These are phyloP conservation scores for Crematogaster levior DNA, from an alignment of 2,888 invertebrate species.

Conservation along the genomic window DNA sequence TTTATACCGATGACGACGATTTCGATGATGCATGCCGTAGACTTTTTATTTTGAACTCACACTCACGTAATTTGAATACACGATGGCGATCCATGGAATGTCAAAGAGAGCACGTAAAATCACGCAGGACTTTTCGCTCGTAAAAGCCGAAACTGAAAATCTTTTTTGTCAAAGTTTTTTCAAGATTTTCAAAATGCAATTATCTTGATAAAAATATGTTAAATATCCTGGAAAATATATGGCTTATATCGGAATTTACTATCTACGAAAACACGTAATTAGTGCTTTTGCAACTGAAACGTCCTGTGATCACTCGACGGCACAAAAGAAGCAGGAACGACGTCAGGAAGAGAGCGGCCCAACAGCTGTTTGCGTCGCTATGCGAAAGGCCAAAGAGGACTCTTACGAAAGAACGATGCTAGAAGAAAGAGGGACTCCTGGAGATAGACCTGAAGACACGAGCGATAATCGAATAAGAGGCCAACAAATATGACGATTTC, in stretches of 20 bases:
- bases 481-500: constrained; percentile 25
- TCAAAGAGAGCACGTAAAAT: background rate
- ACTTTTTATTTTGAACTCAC: constrained; percentile 64
- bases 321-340: constrained; percentile 7
- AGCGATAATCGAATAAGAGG: constrained; percentile 32
- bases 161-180: background rate
- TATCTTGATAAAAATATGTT: background rate
- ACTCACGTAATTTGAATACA: constrained; percentile 14
- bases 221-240: background rate
- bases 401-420: constrained; percentile 31
- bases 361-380: background rate
- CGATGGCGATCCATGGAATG: constrained; percentile 3
- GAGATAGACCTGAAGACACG: constrained; percentile 32
- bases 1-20: constrained; percentile 38
- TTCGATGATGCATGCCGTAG: constrained; percentile 69
- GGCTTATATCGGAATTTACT: background rate
- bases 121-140: constrained; percentile 37
- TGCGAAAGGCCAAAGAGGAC: constrained; percentile 17
- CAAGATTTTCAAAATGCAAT: background rate
- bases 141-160: constrained; percentile 3
- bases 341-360: constrained; percentile 16
- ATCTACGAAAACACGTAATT: background rate
- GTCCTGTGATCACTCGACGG: constrained; percentile 5
- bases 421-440: constrained; percentile 25
- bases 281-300: constrained; percentile 33